Evolutionary conservation across 2,113 vertebrate genomes (phyloP).

Genomic region (Ranitomeya variabilis): DNA sequence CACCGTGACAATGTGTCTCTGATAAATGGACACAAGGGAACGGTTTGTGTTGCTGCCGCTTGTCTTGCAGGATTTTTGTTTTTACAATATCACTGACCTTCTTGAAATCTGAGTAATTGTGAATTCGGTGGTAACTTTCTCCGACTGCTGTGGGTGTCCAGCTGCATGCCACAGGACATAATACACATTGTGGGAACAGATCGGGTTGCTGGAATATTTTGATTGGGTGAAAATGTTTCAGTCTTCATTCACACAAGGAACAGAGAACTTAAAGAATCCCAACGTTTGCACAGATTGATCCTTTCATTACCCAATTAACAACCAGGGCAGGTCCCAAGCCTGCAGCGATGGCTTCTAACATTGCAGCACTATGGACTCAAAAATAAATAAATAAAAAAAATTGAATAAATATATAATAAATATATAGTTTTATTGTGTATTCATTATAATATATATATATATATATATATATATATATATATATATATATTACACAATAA

Average conservation of each 20-base stretch:
- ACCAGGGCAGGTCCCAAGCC: too few species aligned
- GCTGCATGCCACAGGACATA: constrained; percentile 41
- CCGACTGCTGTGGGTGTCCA: not conserved
- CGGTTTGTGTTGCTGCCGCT: not conserved
- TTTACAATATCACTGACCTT: not conserved
- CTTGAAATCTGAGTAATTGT: constrained; percentile 24
- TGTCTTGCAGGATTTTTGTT: not conserved
- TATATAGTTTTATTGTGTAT: too few species aligned
- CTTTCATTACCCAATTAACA: too few species aligned
- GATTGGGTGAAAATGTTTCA: constrained; percentile 23
- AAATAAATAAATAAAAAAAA: too few species aligned
- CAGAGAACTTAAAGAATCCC: not conserved
- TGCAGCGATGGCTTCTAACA: too few species aligned
- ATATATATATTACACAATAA: too few species aligned
- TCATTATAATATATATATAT: too few species aligned
- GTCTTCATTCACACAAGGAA: not conserved
- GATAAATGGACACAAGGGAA: not conserved
- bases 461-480: too few species aligned
- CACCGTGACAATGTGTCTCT: not conserved
- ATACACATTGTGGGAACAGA: constrained; percentile 41
- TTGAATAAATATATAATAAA: too few species aligned
- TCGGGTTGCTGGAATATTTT: constrained; percentile 49
- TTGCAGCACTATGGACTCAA: too few species aligned
- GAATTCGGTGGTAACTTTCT: constrained; percentile 9
- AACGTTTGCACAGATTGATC: not conserved